These are phyloP conservation scores for Lottia scabra DNA, from an alignment of 2,888 invertebrate species.

Conservation along the genomic window DNA sequence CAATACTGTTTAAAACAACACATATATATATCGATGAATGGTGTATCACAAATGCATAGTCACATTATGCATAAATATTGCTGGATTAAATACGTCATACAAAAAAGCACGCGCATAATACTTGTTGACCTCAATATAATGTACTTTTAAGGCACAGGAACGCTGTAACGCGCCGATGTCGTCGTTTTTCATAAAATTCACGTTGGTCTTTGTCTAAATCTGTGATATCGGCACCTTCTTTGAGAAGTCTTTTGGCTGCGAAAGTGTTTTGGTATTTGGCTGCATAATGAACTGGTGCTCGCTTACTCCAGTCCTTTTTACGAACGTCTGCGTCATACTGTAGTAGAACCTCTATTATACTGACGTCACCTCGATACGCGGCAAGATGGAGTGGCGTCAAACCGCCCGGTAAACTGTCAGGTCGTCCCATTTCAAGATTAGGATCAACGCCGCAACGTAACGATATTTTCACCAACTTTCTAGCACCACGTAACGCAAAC, in stretches of 20 bases:
- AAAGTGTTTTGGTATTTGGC: conserved; percentile 45
- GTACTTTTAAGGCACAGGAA: conserved; percentile 25
- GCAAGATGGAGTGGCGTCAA: conserved; percentile 57
- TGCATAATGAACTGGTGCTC: conserved; percentile 53
- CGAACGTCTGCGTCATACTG: conserved; percentile 47
- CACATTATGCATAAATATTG: too few species aligned
- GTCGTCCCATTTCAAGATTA: conserved; percentile 52
- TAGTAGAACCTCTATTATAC: conserved; percentile 50
- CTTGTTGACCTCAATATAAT: background rate
- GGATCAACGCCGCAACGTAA: conserved; percentile 49
- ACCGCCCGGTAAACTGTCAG: conserved; percentile 51
- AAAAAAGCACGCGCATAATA: too few species aligned
- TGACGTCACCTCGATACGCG: conserved; percentile 59
- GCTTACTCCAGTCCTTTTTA: conserved; percentile 36
- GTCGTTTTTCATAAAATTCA: conserved; percentile 23
- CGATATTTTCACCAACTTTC: conserved; percentile 52
- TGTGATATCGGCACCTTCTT: conserved; percentile 51
- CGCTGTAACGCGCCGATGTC: conserved; percentile 13
- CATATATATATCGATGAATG: too few species aligned
- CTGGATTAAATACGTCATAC: too few species aligned
- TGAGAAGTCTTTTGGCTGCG: conserved; percentile 48
- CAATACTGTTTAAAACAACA: too few species aligned
- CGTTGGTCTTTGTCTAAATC: conserved; percentile 27
- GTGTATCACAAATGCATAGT: too few species aligned
- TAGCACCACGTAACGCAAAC: conserved; percentile 52